Evolutionary conservation across 2,797 vertebrate species (phyloP), one percentile per base, ranked within the genome.

Genomic region (Tragopan temminckii): DNA sequence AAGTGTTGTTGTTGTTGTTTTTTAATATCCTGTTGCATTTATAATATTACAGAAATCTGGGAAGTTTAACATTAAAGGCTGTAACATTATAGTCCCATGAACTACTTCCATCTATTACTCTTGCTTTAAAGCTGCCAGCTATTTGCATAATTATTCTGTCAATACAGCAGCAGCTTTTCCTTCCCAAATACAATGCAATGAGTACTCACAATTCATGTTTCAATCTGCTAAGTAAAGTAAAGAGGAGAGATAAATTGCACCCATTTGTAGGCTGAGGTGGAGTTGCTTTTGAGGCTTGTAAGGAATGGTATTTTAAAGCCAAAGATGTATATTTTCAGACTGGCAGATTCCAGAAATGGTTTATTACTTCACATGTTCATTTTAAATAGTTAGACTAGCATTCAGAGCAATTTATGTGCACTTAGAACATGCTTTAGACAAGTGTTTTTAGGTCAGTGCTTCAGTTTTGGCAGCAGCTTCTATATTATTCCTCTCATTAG

Each of bases 71-170:
- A 70, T 94, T 95, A 96, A 97, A 95, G 93, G 90, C 75, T 88
- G 93, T 88, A 95, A 85, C 62, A 76, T 95, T 96, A 79, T 85
- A 96, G 77, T 84, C 80, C 85, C 71, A 79, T 83, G 70, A 95
- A 87, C 13, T 59, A 94, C 95, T 97, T 96, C 80, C 61, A 94
- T 71, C 48, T 75, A 89, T 93, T 96, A 89, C 58, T 94, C 95
- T 88, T 96, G 17, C 81, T 85, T 82, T 74, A 80, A 93, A 64
- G 17, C 40, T 89, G 63, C 61, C 76, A 93, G 84, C 52, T 94
- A 95, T 97, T 97, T 95, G 83, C 46, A 85, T 93, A 95, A 94
- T 95, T 96, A 82, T 96, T 97, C 96, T 93, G 82, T 91, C 93
- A 97, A 88, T 94, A 68, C 70, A 81, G 52, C 79, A 93, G 63